Evolutionary conservation across 2,797 vertebrate genomes (phyloP).

Genomic region (Manis crassicaudata): DNA sequence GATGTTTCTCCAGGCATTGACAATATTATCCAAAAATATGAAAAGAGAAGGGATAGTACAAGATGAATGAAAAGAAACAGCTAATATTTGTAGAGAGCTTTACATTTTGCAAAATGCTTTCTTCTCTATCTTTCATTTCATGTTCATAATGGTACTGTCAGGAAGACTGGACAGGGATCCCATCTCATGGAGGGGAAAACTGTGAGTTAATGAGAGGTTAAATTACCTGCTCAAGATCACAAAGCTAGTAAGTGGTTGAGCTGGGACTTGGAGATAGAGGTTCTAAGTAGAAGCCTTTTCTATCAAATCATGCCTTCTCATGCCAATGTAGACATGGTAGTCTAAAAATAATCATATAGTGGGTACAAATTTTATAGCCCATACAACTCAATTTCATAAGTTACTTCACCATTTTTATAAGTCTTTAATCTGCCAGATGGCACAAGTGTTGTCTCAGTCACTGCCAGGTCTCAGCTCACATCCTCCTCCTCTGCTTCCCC

Average conservation of each 20-base stretch:
- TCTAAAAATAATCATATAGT: neutral
- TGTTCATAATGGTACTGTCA: neutral
- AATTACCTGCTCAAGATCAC: neutral
- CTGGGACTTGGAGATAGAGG: neutral
- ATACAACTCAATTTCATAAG: neutral
- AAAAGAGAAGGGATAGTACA: neutral
- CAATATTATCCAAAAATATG: neutral
- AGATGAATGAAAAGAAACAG: neutral
- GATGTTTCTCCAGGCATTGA: neutral
- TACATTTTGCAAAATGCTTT: neutral
- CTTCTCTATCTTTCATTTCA: neutral
- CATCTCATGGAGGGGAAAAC: neutral
- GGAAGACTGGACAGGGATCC: neutral
- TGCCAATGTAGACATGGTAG: neutral
- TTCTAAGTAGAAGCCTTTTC: neutral
- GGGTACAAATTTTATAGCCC: neutral
- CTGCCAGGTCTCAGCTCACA: neutral
- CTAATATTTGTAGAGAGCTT: neutral
- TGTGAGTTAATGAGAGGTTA: neutral
- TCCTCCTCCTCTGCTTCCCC: neutral
- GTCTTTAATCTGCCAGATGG: neutral
- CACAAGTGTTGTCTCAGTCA: neutral
- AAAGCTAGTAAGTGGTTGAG: neutral
- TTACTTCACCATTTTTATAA: neutral
- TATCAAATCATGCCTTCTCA: neutral